Conservation (phyloP, 2,888 invertebrate genomes). For the Lampropteryx suffumata region DNA sequence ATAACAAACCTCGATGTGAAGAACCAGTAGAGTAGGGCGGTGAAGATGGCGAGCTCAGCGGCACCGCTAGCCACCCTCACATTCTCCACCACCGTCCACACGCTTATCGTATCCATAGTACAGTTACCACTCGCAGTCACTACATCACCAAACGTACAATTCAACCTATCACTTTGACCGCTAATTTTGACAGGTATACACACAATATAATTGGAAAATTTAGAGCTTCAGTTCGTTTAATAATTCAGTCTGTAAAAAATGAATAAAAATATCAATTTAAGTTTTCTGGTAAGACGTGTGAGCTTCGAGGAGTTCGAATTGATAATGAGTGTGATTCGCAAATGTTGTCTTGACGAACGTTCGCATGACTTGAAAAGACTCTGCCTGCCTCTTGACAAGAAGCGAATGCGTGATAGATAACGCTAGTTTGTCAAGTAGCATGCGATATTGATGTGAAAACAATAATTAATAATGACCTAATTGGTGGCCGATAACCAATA, state of each 20-base stretch:
- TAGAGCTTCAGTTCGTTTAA: not conserved
- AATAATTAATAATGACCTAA: constrained; percentile 62
- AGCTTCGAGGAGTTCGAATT: constrained; percentile 35
- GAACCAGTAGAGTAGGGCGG: constrained; percentile 84
- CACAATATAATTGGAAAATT: constrained; percentile 26
- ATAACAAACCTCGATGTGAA: constrained; percentile 82
- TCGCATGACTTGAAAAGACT: constrained; percentile 39
- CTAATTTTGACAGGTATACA: constrained; percentile 53
- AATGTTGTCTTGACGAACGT: constrained; percentile 33
- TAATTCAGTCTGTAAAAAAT: constrained; percentile 31
- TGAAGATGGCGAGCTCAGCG: constrained; percentile 84
- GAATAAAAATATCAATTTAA: constrained; percentile 22
- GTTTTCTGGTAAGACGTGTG: constrained; percentile 35
- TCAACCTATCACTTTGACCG: constrained; percentile 54
- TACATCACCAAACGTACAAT: constrained; percentile 70
- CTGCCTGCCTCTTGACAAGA: constrained; percentile 38
- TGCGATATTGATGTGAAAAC: constrained; percentile 50
- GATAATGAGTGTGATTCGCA: constrained; percentile 34
- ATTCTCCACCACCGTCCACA: constrained; percentile 77
- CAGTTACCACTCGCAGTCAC: constrained; percentile 49
- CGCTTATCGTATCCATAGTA: constrained; percentile 74
- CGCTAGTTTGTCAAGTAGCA: constrained; percentile 39
- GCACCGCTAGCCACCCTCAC: constrained; percentile 82
- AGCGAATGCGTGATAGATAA: constrained; percentile 61
- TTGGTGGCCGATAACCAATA: constrained; percentile 58